These are phyloP conservation scores for Aplochiton taeniatus DNA, from an alignment of 2,797 vertebrate genomes.

Conservation along the genomic window DNA sequence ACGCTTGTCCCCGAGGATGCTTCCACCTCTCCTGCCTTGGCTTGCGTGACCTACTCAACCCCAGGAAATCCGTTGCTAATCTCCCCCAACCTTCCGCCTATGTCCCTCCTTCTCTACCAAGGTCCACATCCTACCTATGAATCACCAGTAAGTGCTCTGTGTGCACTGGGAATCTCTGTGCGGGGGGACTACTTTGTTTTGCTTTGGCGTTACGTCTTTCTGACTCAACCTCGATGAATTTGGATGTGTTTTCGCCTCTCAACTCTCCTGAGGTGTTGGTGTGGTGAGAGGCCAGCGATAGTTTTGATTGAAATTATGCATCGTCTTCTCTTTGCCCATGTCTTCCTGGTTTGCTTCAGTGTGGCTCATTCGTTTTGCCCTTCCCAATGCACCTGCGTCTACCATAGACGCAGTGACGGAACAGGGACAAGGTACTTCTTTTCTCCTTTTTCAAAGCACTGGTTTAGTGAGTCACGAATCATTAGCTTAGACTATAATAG, in stretches of 20 bases:
- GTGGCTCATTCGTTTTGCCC: slow-evolving; percentile 82
- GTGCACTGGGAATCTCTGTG: slow-evolving; percentile 29
- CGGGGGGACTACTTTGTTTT: slow-evolving; percentile 31
- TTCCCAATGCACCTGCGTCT: slow-evolving; percentile 89
- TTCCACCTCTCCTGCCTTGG: slow-evolving; percentile 28
- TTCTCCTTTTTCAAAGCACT: neutral
- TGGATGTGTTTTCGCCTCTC: slow-evolving; percentile 52
- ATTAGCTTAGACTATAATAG: neutral
- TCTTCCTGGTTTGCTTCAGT: slow-evolving; percentile 75
- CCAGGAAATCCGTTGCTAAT: slow-evolving; percentile 74
- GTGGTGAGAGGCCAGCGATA: slow-evolving; percentile 38
- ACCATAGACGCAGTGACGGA: slow-evolving; percentile 82
- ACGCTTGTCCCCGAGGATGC: slow-evolving; percentile 25
- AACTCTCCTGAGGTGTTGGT: slow-evolving; percentile 35
- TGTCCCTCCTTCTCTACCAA: slow-evolving; percentile 8
- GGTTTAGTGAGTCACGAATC: neutral
- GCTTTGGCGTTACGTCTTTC: slow-evolving; percentile 33
- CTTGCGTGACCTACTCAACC: slow-evolving; percentile 62
- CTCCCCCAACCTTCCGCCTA: slow-evolving; percentile 21
- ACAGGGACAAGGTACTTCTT: slow-evolving; percentile 82
- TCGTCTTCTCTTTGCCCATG: slow-evolving; percentile 72
- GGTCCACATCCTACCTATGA: slow-evolving; percentile 30
- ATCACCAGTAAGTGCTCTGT: slow-evolving; percentile 63
- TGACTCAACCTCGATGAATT: slow-evolving; percentile 32
- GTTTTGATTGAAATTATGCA: slow-evolving; percentile 69